These are phyloP conservation scores for Threskiornis aethiopicus DNA, from an alignment of 2,797 vertebrate genomes.

Conservation along the genomic window DNA sequence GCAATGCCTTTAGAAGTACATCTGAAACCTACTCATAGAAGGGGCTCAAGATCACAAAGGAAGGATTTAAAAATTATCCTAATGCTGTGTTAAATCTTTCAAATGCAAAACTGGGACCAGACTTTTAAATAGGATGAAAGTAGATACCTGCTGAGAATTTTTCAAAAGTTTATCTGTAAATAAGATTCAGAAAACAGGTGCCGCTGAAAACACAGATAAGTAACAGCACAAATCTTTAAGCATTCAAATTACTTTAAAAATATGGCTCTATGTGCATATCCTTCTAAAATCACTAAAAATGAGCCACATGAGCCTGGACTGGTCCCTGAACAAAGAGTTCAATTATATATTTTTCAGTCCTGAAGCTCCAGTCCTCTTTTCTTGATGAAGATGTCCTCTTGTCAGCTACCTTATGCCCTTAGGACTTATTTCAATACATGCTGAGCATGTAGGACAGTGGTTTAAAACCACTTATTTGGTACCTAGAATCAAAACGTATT, in stretches of 20 bases:
- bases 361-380: neutral
- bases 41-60: neutral
- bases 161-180: neutral
- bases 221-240: neutral
- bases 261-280: neutral
- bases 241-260: neutral
- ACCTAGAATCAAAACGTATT: neutral
- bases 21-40: neutral
- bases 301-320: rapidly evolving
- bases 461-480: neutral
- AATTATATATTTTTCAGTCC: neutral
- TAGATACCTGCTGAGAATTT: neutral
- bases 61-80: neutral
- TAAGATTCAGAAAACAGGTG: neutral
- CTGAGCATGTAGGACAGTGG: neutral
- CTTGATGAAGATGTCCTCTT: neutral
- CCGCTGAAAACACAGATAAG: neutral
- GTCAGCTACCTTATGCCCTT: neutral
- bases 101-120: neutral
- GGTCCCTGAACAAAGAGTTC: neutral
- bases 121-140: neutral
- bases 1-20: neutral
- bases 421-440: neutral
- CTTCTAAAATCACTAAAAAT: neutral
- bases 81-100: neutral